Base-by-base conservation (phyloP, 2,797 vertebrate genomes). In the Melopsittacus undulatus region DNA sequence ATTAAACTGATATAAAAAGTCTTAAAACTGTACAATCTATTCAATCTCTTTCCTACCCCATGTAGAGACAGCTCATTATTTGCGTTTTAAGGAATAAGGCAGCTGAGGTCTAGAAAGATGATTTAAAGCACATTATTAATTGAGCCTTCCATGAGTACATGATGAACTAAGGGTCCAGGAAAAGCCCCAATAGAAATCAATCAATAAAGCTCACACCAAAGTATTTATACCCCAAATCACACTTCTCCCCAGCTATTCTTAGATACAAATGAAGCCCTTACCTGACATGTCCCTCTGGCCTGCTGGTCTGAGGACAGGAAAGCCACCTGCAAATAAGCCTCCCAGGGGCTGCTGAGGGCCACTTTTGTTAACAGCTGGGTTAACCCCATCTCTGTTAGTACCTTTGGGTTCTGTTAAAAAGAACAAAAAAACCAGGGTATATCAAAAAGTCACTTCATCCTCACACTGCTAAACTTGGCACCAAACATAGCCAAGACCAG, bases 241-340 rank as follows among this genome's bases (percentile, higher is more conserved):
- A 51, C n/a, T 29, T 54, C 5, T 1, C 10, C 21, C 13, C 13
- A 30, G 14, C 20, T 84, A 4, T 21, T 68, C 46, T 67, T 91
- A 75, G 66, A 54, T 23, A 54, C 5, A 45, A 67, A 70, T 13
- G 15, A 72, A 77, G 5, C 32, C 92, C 97, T 97, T 97, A 99
- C 99, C 99, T 95, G 97, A 22, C 20, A 92, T 13, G 76, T 99
- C 99, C 97, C 98, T 98, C 95, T 99, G 98, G 83, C 99, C 98
- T 48, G 98, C 97, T 17, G 99, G 98, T 95, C 98, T 98, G 64
- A 99, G 98, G 34, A 98, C 98, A 51, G 99, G 99, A 97, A 99
- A 99, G 49, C 99, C 99, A 66, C 98, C 98, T 48, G 99, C 98
- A 97, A 99, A 99, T 62, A 99, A 98, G 24, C 98, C 99, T 67